phyloP scores from a whole-genome alignment of 1,140 invertebrate species.

The Dendroctonus ponderosae region DNA sequence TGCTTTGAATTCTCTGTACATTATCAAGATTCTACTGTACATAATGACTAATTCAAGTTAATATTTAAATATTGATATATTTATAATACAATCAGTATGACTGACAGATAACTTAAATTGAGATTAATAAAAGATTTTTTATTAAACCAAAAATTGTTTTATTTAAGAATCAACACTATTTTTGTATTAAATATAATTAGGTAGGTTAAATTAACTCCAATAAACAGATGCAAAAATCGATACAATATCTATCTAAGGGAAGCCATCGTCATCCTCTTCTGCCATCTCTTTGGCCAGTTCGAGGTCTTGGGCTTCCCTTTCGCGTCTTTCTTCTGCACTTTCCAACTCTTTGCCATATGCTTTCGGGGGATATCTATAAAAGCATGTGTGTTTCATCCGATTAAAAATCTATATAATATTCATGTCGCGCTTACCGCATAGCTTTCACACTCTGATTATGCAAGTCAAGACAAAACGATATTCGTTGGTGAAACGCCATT shows the following conservation, averaged over 20 bases:
- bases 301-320: conserved; percentile 95
- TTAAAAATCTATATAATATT: conserved; percentile 34
- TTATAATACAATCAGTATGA: conserved; percentile 50
- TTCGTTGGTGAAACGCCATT: conserved; percentile 95
- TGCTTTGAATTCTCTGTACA: conserved; percentile 36
- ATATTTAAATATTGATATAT: conserved; percentile 49
- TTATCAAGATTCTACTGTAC: conserved; percentile 45
- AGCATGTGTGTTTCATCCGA: not conserved
- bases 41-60: conserved; percentile 42
- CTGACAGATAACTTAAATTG: conserved; percentile 46
- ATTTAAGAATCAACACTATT: conserved; percentile 12
- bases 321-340: conserved; percentile 93
- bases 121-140: conserved; percentile 46
- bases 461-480: conserved; percentile 95
- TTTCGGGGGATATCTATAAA: conserved; percentile 88
- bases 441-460: conserved; percentile 98
- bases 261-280: conserved; percentile 96
- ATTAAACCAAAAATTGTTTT: conserved; percentile 31
- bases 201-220: not conserved
- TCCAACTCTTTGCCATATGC: conserved; percentile 98
- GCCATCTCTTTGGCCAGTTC: conserved; percentile 99
- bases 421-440: conserved; percentile 60
- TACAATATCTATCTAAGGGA: conserved; percentile 54
- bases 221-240: not conserved
- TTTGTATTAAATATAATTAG: conserved; percentile 5